Evolutionary conservation across 1,140 invertebrate genomes (phyloP).

Genomic region (Drosophila melanica): DNA sequence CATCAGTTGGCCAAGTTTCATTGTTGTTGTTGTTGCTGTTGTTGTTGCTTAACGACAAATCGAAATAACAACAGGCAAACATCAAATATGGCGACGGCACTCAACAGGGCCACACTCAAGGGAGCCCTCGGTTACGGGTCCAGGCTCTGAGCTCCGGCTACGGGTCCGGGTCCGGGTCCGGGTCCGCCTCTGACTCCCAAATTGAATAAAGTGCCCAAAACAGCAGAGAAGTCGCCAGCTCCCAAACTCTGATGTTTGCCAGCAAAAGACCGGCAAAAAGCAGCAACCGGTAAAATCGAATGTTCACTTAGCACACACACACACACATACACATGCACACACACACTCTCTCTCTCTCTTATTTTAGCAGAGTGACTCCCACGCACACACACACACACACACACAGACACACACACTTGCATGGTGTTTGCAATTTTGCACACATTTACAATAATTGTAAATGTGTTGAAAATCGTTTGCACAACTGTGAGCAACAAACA

Average conservation of each 20-base stretch:
- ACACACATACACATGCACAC: slow-evolving; percentile 17
- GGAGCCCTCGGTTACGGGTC: slow-evolving; percentile 4
- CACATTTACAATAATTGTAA: slow-evolving; percentile 83
- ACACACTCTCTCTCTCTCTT: slow-evolving; percentile 11
- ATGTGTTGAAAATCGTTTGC: slow-evolving; percentile 83
- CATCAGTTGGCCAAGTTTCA: slow-evolving; percentile 50
- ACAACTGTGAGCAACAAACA: slow-evolving; percentile 74
- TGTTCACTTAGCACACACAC: slow-evolving; percentile 70
- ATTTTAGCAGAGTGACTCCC: slow-evolving; percentile 21
- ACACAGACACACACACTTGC: slow-evolving; percentile 26
- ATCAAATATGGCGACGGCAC: slow-evolving; percentile 56
- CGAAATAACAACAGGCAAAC: slow-evolving; percentile 57
- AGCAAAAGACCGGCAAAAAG: slow-evolving; percentile 76
- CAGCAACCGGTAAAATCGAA: slow-evolving; percentile 82
- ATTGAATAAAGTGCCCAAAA: slow-evolving; percentile 65
- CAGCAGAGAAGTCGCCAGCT: slow-evolving; percentile 25
- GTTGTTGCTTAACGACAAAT: slow-evolving; percentile 42
- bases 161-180: not conserved
- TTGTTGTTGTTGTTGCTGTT: slow-evolving; percentile 23
- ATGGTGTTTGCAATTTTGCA: slow-evolving; percentile 76
- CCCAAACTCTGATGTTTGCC: slow-evolving; percentile 28
- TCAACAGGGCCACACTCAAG: slow-evolving; percentile 33
- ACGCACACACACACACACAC: slow-evolving; percentile 17
- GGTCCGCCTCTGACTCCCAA: too few relatives aligned
- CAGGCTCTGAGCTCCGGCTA: not conserved